Evolutionary conservation across 2,888 invertebrate species (phyloP), one percentile per base, ranked within the genome.

Genomic region (Eupithecia vulgata): DNA sequence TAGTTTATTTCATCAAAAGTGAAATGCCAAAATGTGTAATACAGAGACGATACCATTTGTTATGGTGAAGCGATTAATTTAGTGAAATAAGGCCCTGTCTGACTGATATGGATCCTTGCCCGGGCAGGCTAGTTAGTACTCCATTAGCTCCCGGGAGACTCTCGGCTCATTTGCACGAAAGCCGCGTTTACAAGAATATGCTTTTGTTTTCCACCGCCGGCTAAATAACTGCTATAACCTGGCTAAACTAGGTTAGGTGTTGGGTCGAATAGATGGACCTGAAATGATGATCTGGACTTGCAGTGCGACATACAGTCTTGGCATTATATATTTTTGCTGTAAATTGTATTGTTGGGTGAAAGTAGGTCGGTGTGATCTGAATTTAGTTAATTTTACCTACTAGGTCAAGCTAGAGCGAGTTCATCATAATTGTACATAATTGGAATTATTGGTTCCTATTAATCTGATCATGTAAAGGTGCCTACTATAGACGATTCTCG

Each of bases 131-230:
- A 75, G 76, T 78, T 80, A 78, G 77, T 80, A 77, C 78, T 73
- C 77, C 76, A 77, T 78, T 77, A 77, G 71, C 69, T 76, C 75
- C 72, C 72, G 48, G 30, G 76, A 72, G 76, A 73, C 61, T 67
- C 70, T 71, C 68, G 52, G 71, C 71, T 74, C 74, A 72, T 77
- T 78, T 76, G 70, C 77, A 72, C 76, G 69, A 73, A 76, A 75
- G 71, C 74, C 75, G 75, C 76, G 79, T 77, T 78, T 78, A 75
- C 78, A 77, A 77, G 77, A 78, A 76, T 71, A 71, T 74, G 75
- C 78, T 71, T 78, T 77, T 79, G 78, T 78, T 77, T 57, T 61
- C 62, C 61, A 73, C 67, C 17, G 67, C 48, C 67, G 21, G 67
- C 48, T 45, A 37, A 52, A 70, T 73, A 25, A 25, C 45, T 59